A percentile compares a stretch with the other conserved stretches of the same genome.
Conservation (phyloP, 2,113 vertebrate genomes). For the Epinephelus cyanopodus region DNA sequence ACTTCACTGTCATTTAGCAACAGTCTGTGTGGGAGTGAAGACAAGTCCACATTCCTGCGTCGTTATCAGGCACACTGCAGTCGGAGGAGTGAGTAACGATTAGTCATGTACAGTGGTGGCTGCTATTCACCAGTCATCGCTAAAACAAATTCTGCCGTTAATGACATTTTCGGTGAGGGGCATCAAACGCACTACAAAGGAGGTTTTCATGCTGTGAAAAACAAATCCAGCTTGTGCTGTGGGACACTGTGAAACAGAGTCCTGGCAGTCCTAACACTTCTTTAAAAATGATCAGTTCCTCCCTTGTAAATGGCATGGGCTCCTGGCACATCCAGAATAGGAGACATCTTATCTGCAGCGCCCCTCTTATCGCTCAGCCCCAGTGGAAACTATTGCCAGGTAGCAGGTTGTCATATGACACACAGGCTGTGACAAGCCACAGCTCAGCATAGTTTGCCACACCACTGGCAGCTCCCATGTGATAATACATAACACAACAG, state of each 20-base stretch:
- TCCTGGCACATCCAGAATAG: conserved; percentile 67
- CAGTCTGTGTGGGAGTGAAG: conserved; percentile 70
- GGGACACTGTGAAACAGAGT: conserved; percentile 21
- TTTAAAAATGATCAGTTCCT: conserved; percentile 64
- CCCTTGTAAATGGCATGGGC: conserved; percentile 69
- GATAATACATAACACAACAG: conserved; percentile 74
- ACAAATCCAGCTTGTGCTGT: conserved; percentile 48
- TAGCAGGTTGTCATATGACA: conserved; percentile 78
- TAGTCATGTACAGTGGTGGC: conserved; percentile 59
- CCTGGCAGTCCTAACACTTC: conserved; percentile 39
- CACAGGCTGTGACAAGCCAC: conserved; percentile 62
- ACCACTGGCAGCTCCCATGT: conserved; percentile 65
- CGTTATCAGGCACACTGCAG: conserved; percentile 62
- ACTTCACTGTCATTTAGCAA: conserved; percentile 75
- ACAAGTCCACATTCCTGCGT: conserved; percentile 62
- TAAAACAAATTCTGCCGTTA: conserved; percentile 33
- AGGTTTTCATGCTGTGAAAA: conserved; percentile 39
- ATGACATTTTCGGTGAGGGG: conserved; percentile 51
- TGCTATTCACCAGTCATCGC: conserved; percentile 45
- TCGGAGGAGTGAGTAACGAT: conserved; percentile 59
- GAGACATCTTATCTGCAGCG: conserved; percentile 72
- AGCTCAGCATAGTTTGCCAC: conserved; percentile 62
- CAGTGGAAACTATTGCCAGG: conserved; percentile 74
- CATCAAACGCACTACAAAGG: conserved; percentile 49
- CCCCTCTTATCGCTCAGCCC: conserved; percentile 74